phyloP scores from a whole-genome alignment of 2,113 vertebrate species.

The Ginglymostoma cirratum region DNA sequence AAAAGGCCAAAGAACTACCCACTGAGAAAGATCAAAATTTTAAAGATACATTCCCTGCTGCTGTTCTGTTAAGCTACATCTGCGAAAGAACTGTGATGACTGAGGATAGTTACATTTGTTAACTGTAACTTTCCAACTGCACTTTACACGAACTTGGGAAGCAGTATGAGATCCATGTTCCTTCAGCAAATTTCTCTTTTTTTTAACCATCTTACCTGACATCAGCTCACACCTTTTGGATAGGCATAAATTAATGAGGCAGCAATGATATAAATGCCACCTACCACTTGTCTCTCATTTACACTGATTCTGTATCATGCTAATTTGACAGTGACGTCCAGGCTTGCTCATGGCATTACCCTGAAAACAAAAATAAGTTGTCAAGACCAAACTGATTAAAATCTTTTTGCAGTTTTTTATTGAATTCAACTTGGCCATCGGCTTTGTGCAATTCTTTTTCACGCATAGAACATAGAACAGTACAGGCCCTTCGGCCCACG shows the following conservation, averaged over 20 bases:
- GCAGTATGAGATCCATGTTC: neutral
- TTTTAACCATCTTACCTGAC: neutral
- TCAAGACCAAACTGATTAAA: neutral
- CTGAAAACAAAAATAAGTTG: neutral
- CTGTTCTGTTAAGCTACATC: neutral
- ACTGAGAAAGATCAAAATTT: neutral
- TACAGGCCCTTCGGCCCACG: no score
- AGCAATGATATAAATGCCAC: neutral
- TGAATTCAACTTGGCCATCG: neutral
- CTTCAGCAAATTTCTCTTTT: neutral
- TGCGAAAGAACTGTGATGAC: neutral
- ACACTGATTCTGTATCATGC: neutral
- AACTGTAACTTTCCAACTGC: neutral
- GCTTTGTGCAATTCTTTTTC: neutral
- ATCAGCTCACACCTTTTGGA: neutral
- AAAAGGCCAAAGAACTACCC: neutral
- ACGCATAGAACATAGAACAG: no score
- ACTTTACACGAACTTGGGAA: neutral
- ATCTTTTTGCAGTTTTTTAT: neutral
- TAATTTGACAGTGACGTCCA: neutral
- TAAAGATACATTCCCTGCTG: neutral
- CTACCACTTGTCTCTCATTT: neutral
- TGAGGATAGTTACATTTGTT: neutral
- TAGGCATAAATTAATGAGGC: neutral
- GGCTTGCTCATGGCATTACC: neutral